Evolutionary conservation across 2,113 vertebrate genomes (phyloP).

Genomic region (Ageneiosus marmoratus): DNA sequence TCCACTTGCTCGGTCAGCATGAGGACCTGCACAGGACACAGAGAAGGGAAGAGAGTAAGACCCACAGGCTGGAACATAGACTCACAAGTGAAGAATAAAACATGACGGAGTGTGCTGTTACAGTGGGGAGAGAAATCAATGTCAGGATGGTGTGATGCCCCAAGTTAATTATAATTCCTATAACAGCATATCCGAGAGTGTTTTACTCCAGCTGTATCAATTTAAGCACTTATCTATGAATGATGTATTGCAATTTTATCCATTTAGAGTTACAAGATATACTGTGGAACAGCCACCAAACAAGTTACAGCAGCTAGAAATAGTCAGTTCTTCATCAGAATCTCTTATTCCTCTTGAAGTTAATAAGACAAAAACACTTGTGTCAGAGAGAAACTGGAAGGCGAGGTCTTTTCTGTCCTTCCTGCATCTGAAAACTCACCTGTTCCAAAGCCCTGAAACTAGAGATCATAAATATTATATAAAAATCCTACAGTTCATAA

Average conservation of each 20-base stretch:
- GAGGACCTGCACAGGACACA: constrained; percentile 83
- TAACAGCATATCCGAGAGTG: not conserved
- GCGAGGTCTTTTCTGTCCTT: not conserved
- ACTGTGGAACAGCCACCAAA: not conserved
- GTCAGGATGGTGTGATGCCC: not conserved
- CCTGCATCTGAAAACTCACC: not conserved
- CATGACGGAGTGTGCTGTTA: not conserved
- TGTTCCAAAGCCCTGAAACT: no score
- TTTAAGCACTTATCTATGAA: not conserved
- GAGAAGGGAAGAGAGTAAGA: not conserved
- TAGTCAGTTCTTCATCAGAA: not conserved
- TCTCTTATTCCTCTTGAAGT: not conserved
- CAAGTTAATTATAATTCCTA: not conserved
- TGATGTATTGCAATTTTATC: not conserved
- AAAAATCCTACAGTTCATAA: no score
- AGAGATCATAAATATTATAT: no score
- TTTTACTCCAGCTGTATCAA: not conserved
- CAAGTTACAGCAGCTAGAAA: not conserved
- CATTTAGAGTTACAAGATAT: not conserved
- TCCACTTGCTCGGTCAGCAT: constrained; percentile 94
- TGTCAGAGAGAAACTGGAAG: not conserved
- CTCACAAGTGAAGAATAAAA: not conserved
- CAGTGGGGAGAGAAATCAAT: not conserved
- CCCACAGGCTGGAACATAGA: not conserved
- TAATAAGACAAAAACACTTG: not conserved